These are phyloP conservation scores for Thamnophis sirtalis DNA, from an alignment of 2,113 vertebrate genomes.

Conservation along the genomic window DNA sequence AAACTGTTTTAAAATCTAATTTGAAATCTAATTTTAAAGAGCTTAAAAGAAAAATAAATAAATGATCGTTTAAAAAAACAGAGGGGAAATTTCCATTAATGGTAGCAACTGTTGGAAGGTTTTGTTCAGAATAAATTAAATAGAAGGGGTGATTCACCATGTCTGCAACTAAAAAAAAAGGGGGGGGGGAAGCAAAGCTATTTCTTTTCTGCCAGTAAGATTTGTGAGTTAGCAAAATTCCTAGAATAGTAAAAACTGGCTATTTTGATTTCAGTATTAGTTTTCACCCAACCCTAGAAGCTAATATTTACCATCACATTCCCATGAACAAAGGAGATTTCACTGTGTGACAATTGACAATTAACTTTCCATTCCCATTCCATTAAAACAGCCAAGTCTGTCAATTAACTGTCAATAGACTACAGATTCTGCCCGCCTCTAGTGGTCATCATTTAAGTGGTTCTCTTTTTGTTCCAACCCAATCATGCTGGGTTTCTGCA, in stretches of 20 bases:
- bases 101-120: conserved; percentile 51
- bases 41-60: conserved; percentile 5
- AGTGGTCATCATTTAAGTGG: neutral
- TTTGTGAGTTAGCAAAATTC: conserved; percentile 57
- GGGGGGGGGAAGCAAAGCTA: conserved; percentile 23
- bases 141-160: conserved; percentile 52
- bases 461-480: neutral
- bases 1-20: too few relatives aligned
- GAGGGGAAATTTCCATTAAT: conserved; percentile 6
- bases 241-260: conserved; percentile 36
- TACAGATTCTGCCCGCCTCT: neutral
- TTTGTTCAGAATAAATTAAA: conserved; percentile 57
- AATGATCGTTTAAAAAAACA: neutral
- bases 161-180: conserved; percentile 46
- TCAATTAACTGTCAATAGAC: neutral
- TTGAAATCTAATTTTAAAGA: neutral
- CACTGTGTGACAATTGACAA: neutral
- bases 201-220: conserved; percentile 53
- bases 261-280: conserved; percentile 39
- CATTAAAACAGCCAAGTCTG: neutral
- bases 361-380: neutral
- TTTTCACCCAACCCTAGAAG: conserved; percentile 47
- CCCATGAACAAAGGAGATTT: neutral
- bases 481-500: neutral
- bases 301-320: conserved; percentile 1